Percentiles rank a stretch among this genome's conserved stretches.
These are phyloP conservation scores for Leucoptera coffeella DNA, from an alignment of 2,888 invertebrate species.

Conservation along the genomic window DNA sequence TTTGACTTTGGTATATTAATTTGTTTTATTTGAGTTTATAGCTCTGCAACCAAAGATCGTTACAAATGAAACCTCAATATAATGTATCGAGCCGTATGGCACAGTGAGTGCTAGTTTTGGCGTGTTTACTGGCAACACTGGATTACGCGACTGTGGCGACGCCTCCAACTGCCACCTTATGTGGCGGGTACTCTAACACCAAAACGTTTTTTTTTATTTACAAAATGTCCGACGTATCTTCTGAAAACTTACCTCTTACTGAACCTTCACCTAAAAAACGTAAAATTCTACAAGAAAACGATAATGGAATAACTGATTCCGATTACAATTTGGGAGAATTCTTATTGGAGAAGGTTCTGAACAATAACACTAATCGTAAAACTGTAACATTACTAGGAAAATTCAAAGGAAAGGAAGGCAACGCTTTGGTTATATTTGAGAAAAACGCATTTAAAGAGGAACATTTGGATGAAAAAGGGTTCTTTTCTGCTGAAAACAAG, in stretches of 20 bases:
- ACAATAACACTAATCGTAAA: conserved; percentile 68
- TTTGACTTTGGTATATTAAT: too few species aligned
- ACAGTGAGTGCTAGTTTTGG: too few species aligned
- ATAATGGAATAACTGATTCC: conserved; percentile 19
- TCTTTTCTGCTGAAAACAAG: conserved; percentile 56
- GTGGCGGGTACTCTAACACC: too few species aligned
- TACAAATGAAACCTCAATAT: too few species aligned
- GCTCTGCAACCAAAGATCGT: too few species aligned
- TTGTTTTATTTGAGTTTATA: too few species aligned
- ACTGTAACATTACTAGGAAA: conserved; percentile 63
- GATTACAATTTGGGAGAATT: conserved; percentile 58
- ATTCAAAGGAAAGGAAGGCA: conserved; percentile 55
- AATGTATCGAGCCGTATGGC: too few species aligned
- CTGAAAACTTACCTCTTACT: conserved; percentile 20
- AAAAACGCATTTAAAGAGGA: conserved; percentile 73
- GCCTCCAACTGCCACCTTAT: too few species aligned
- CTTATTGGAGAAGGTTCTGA: conserved; percentile 59
- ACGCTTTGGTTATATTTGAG: conserved; percentile 71
- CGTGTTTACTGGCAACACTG: too few species aligned
- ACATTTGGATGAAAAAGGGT: conserved; percentile 45
- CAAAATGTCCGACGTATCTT: conserved; percentile 41
- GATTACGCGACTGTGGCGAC: too few species aligned
- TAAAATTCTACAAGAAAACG: conserved; percentile 31
- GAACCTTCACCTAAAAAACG: conserved; percentile 29
- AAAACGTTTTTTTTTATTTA: too few species aligned